Base-by-base conservation (phyloP, 2,113 vertebrate genomes). In the Gambusia affinis region DNA sequence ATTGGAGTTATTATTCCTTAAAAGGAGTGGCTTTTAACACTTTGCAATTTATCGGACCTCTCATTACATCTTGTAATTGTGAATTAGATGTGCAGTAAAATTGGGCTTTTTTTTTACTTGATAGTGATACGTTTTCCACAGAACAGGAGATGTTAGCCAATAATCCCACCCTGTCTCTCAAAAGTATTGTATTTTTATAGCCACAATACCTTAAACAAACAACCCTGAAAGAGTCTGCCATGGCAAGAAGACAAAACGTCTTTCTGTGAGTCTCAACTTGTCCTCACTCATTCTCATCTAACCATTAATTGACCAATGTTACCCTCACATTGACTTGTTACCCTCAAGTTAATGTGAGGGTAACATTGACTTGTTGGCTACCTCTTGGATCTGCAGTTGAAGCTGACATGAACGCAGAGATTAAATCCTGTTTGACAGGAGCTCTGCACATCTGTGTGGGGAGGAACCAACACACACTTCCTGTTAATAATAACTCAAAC, bases 131-230 rank as follows among this genome's bases (percentile, higher is more conserved):
- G 31, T 66, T 84, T 90, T 85, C 82, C 72, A 70, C 69, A 67
- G 64, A 87, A 84, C 63, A 76, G 51, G 30, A 80, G 80, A 70
- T n/a, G 51, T 37, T 29, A 47, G 42, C 33, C 47, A 8, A 33
- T 65, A 51, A 35, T 61, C 66, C 39, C 17, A 61, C 72, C 54
- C 60, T 61, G 72, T 82, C 80, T 83, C 63, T 42, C 63, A 72
- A 83, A 88, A 89, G 85, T 67, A 78, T 63, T 47, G 71, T 85
- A 75, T 60, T 85, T 74, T 87, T 82, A 83, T 80, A 63, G 74
- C 65, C 39, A 62, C n/a, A 29, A 67, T 68, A 81, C 72, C 67
- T 54, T 64, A 0, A 37, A 83, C 71, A 77, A 89, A 82, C 37
- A 57, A 39, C 72, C 62, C 67, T 64, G 39, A 60, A 73, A 64